Evolutionary conservation across 2,113 vertebrate genomes (phyloP).

Genomic region (Sceloporus tristichus): DNA sequence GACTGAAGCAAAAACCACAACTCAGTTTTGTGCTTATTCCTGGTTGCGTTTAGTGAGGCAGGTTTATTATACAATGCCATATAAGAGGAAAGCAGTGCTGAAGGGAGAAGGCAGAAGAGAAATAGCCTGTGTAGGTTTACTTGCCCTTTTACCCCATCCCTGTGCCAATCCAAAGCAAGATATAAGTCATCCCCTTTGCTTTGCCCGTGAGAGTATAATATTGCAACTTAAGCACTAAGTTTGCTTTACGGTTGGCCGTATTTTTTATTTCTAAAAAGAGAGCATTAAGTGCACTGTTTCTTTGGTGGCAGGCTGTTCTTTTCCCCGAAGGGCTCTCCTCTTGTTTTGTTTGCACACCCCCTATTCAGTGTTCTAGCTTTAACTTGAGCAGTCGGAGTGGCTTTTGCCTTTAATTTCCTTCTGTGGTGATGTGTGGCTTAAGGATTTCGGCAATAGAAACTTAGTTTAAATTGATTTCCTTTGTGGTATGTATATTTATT

Average conservation of each 20-base stretch:
- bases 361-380: constrained; percentile 66
- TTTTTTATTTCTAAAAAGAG: constrained; percentile 9
- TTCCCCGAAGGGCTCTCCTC: not conserved
- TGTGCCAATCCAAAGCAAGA: constrained; percentile 57
- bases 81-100: constrained; percentile 9
- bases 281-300: constrained; percentile 16
- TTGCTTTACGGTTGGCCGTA: constrained; percentile 47
- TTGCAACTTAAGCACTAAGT: constrained; percentile 38
- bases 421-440: constrained; percentile 64
- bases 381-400: constrained; percentile 73
- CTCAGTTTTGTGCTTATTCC: constrained; percentile 15
- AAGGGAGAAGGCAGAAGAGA: constrained; percentile 46
- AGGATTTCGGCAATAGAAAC: constrained; percentile 49
- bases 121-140: constrained; percentile 60
- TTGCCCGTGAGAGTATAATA: constrained; percentile 32
- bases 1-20: constrained; percentile 27
- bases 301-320: constrained; percentile 50
- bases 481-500: constrained; percentile 46
- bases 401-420: constrained; percentile 75
- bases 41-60: constrained; percentile 42
- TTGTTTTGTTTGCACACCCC: constrained; percentile 59
- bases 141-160: constrained; percentile 62
- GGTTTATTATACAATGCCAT: not conserved
- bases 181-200: constrained; percentile 38
- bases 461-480: constrained; percentile 35